phyloP scores from a whole-genome alignment of 2,888 invertebrate species.

The Eupithecia tripunctaria region DNA sequence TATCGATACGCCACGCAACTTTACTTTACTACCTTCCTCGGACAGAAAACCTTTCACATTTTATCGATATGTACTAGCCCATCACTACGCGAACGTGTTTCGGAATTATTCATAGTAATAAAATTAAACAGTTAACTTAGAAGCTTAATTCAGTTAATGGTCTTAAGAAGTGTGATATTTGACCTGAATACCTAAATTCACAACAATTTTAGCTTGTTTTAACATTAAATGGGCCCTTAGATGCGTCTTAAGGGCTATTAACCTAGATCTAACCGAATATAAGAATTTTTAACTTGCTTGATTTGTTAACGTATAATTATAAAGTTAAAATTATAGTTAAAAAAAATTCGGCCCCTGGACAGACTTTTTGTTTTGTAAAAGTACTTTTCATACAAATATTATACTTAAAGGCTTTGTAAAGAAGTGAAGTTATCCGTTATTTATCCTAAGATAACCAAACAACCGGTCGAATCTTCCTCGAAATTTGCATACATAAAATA shows the following conservation, averaged over 20 bases:
- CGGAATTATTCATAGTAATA: constrained; percentile 18
- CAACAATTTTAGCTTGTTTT: background rate
- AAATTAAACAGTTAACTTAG: constrained; percentile 17
- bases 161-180: constrained; percentile 18
- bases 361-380: background rate
- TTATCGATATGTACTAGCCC: background rate
- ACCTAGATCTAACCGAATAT: background rate
- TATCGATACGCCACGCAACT: background rate
- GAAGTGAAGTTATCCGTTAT: no score
- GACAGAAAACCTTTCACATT: background rate
- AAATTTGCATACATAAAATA: no score
- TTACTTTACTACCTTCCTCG: background rate
- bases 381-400: no score
- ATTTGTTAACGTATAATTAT: background rate
- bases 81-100: constrained; percentile 17
- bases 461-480: no score
- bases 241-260: background rate
- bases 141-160: constrained; percentile 15
- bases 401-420: no score
- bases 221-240: background rate
- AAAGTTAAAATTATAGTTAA: background rate
- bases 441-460: no score
- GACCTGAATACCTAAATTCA: constrained; percentile 15
- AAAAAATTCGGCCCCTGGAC: background rate
- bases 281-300: background rate